These are phyloP conservation scores for Vespertilio murinus DNA, from an alignment of 2,797 vertebrate genomes.

Conservation along the genomic window DNA sequence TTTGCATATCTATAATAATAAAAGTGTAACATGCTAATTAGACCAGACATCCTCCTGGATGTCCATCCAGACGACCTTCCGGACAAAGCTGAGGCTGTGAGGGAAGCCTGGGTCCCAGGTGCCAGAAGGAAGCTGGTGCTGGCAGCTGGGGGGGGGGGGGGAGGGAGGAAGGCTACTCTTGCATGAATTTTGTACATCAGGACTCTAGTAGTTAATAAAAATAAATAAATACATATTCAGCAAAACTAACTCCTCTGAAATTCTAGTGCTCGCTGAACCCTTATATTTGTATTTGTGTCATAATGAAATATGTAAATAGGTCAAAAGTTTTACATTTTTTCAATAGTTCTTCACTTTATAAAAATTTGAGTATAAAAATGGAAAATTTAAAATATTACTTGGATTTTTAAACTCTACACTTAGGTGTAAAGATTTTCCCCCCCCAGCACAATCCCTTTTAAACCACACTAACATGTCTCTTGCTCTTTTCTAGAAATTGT, in stretches of 20 bases:
- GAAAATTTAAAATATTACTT: background rate
- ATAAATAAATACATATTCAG: background rate
- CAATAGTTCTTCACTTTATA: background rate
- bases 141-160: too few species aligned
- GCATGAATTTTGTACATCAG: too few species aligned
- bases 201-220: background rate
- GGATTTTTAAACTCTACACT: background rate
- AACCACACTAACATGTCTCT: background rate
- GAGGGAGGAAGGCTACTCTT: too few species aligned
- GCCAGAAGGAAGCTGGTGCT: too few species aligned
- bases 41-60: too few species aligned
- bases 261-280: background rate
- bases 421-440: background rate
- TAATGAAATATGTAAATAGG: background rate
- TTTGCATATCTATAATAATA: background rate
- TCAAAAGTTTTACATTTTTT: background rate
- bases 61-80: too few species aligned
- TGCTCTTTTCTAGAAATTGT: slow-evolving; percentile 46
- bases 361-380: background rate
- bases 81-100: too few species aligned
- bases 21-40: too few species aligned
- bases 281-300: background rate
- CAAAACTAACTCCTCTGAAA: background rate
- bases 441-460: background rate
- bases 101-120: too few species aligned